phyloP scores from a whole-genome alignment of 2,888 invertebrate genomes.

The Linnaemya vulpina region DNA sequence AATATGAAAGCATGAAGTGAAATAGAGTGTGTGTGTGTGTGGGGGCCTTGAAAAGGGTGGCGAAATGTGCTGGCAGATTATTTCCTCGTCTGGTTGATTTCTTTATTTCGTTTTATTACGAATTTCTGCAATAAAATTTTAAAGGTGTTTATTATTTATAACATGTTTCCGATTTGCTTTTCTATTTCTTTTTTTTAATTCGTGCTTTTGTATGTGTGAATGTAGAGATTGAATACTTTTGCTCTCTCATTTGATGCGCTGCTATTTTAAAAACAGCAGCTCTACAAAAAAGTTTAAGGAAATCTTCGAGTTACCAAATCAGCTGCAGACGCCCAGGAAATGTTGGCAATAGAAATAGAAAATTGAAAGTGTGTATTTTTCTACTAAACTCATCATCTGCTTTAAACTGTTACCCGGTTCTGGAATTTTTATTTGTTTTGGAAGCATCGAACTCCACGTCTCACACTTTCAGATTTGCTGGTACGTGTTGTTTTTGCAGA shows the following conservation, averaged over 20 bases:
- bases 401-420: slow-evolving; percentile 34
- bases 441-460: neutral
- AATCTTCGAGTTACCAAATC: slow-evolving; percentile 35
- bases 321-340: neutral
- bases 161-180: slow-evolving; percentile 74
- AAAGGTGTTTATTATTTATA: slow-evolving; percentile 76
- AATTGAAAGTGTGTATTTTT: slow-evolving; percentile 72
- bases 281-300: slow-evolving; percentile 24
- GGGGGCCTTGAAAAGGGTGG: neutral
- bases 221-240: slow-evolving; percentile 10
- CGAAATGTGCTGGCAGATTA: slow-evolving; percentile 21
- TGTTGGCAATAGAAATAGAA: slow-evolving; percentile 49
- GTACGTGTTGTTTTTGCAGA: neutral
- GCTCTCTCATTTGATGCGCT: neutral
- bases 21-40: slow-evolving; percentile 10
- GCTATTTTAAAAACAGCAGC: neutral
- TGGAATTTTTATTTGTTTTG: neutral
- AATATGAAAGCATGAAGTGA: neutral
- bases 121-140: slow-evolving; percentile 73
- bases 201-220: slow-evolving; percentile 7
- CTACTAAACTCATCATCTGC: slow-evolving; percentile 66
- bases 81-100: slow-evolving; percentile 49
- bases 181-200: slow-evolving; percentile 33
- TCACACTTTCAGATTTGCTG: slow-evolving; percentile 26
- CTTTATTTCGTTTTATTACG: slow-evolving; percentile 18